Base-by-base conservation (phyloP, 2,888 invertebrate genomes). In the Harmothoe impar region DNA sequence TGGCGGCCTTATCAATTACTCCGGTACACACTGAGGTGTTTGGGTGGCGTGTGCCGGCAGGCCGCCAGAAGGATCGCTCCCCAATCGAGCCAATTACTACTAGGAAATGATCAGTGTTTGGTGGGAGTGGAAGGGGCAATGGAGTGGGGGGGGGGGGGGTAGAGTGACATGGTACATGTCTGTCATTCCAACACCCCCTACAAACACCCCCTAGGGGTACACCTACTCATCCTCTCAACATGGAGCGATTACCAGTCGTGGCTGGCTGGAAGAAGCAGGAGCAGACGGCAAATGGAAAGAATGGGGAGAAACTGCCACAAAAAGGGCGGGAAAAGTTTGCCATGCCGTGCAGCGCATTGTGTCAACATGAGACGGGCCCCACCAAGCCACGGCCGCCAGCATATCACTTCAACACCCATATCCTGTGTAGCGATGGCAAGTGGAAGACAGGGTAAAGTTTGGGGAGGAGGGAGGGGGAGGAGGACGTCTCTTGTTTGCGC, bases 91-190 rank as follows among this genome's bases (percentile, higher is more conserved):
- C 86, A 86, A 86, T 86, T 86, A 86, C 86, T 25, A 17, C 23
- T 15, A 86, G 86, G 86, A 86, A 86, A 86, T 86, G 86, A 86
- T 86, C 54, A 54, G 86, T 54, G 86, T 86, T 86, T 54, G 86
- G 54, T 31, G 54, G n/a, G 85, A 5, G 51, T 43, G 52, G n/a
- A 15, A 15, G 85, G 51, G 81, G 12, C 12, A n/a, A 25, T 17
- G 68, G 68, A n/a, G 68, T 12, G 25, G 25, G 85, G 86, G 52
- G 29, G 54, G 86, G 31, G 31, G 86, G 15, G 43, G 43, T 31
- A 20, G 84, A 31, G 54, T 25, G n/a, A 29, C 35, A 15, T 43
- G 29, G 43, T 43, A 43, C 86, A 54, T 86, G 86, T 29, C 31
- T 54, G 54, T 31, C 86, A 86, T 86, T 86, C 86, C 86, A 86